A percentile compares a stretch with the other conserved stretches of the same genome.
These are phyloP conservation scores for Rhimphoctona megacephalus DNA, from an alignment of 2,888 invertebrate genomes.

Conservation along the genomic window DNA sequence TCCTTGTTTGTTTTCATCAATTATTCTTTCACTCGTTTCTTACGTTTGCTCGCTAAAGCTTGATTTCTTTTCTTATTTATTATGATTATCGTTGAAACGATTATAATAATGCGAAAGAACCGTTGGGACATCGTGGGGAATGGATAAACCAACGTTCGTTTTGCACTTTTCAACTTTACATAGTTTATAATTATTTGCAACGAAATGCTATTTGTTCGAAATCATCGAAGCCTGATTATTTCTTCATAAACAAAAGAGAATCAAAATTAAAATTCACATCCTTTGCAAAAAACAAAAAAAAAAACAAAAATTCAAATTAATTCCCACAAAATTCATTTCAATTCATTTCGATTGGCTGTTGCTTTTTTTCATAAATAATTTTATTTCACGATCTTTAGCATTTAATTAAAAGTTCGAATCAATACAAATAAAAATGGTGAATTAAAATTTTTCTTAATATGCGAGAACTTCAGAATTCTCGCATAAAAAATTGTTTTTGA, in stretches of 20 bases:
- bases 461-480: background rate
- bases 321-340: background rate
- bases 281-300: background rate
- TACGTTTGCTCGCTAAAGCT: constrained; percentile 61
- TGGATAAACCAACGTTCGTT: constrained; percentile 39
- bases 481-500: background rate
- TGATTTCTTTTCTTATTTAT: constrained; percentile 34
- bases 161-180: constrained; percentile 45
- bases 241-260: background rate
- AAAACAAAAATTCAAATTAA: background rate
- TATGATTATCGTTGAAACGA: constrained; percentile 22
- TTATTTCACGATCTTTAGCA: background rate
- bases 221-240: constrained; percentile 28
- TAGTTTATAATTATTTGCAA: constrained; percentile 54
- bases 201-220: constrained; percentile 30
- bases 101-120: constrained; percentile 10
- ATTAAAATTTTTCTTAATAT: too few species aligned
- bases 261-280: background rate
- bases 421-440: too few species aligned
- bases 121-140: constrained; percentile 20
- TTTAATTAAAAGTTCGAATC: background rate
- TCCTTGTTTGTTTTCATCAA: constrained; percentile 4
- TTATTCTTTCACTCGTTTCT: constrained; percentile 29
- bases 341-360: background rate
- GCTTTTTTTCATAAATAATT: background rate